A percentile compares a stretch with the other conserved stretches of the same genome.
phyloP scores from a whole-genome alignment of 2,888 invertebrate genomes.

The Xanthia icteritia region DNA sequence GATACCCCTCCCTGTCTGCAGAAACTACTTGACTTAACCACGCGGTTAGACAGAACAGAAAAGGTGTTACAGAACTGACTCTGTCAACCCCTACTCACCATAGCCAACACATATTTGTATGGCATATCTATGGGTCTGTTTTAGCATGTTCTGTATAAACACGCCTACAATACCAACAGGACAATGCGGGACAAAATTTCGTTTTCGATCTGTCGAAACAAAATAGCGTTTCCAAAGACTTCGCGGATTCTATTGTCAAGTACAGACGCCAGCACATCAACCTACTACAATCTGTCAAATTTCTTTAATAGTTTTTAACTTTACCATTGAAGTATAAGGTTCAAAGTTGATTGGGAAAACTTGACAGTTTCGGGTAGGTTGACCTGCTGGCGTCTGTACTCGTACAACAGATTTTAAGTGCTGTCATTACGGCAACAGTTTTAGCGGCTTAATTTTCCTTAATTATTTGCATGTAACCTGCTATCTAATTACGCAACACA shows the following conservation, averaged over 20 bases:
- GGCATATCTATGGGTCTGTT: background rate
- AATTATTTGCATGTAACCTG: constrained; percentile 8
- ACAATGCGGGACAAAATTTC: background rate
- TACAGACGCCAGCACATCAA: too few species aligned
- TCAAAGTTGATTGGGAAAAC: too few species aligned
- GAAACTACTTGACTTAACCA: background rate
- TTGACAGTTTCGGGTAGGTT: too few species aligned
- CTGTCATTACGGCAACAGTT: background rate
- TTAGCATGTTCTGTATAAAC: background rate
- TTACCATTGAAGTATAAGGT: too few species aligned
- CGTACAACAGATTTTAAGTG: background rate
- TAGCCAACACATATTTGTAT: background rate
- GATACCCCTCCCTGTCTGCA: background rate
- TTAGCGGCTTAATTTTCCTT: too few species aligned
- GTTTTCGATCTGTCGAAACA: background rate
- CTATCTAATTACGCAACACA: too few species aligned
- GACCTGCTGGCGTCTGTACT: too few species aligned
- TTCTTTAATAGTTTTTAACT: too few species aligned
- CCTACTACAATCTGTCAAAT: too few species aligned
- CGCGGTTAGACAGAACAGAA: background rate
- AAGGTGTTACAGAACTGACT: background rate
- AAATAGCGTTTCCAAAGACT: constrained; percentile 9
- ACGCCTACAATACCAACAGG: background rate
- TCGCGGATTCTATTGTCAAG: background rate
- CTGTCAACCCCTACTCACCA: background rate